A percentile compares a stretch with the other conserved stretches of the same genome.
Conservation (phyloP, 53 echinoderm and acorn worm genomes). For the Paracentrotus lividus region DNA sequence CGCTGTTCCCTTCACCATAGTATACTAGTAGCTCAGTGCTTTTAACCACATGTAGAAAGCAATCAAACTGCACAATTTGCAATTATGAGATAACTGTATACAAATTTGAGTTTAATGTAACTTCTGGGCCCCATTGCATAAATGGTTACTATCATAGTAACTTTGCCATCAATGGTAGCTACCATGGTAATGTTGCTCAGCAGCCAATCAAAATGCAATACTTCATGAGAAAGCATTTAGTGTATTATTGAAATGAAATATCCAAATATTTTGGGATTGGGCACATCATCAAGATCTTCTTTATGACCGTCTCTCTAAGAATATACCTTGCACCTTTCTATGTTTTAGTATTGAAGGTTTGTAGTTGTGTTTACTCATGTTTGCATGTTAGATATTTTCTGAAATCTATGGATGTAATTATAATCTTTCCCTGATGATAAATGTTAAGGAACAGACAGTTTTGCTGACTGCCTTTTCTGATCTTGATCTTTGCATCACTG, state of each 20-base stretch:
- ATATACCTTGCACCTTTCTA: constrained; percentile 37
- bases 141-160: too few species aligned
- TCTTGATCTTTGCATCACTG: constrained; percentile 1
- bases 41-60: background rate
- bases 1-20: background rate
- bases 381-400: constrained; percentile 33
- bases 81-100: background rate
- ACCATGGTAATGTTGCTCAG: too few species aligned
- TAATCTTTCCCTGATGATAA: background rate
- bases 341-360: background rate
- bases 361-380: background rate
- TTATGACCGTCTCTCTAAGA: background rate
- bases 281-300: too few species aligned
- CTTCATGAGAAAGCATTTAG: too few species aligned
- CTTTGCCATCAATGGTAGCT: too few species aligned
- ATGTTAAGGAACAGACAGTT: background rate
- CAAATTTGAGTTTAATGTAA: too few species aligned
- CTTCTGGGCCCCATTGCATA: too few species aligned
- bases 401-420: constrained; percentile 16
- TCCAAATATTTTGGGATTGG: too few species aligned
- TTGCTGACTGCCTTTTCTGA: background rate
- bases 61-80: background rate
- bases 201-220: too few species aligned
- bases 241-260: background rate
- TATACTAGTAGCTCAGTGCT: background rate